Base-by-base conservation (phyloP, 37 sponge, comb jelly and placozoan genomes). In the Geodia barretti region DNA sequence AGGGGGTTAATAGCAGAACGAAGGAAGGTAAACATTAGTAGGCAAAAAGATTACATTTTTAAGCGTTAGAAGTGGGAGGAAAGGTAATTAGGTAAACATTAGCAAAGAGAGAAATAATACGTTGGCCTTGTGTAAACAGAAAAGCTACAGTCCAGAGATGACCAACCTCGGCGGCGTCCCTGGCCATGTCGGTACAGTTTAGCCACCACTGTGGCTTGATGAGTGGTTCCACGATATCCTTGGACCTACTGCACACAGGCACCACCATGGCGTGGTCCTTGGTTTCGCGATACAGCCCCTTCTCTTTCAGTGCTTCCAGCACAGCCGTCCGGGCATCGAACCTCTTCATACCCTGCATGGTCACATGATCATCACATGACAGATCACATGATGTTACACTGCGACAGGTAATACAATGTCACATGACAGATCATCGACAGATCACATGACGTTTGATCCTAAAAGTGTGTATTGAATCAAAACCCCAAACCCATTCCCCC, bases 191-290 rank as follows among this genome's bases (percentile, higher is more conserved):
- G 2, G 68, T 81, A 59, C 93, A 94, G 70, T 86, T 64, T 43
- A 97, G 84, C 34, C 78, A 98, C 99, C 99, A 98, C 91, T 98
- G 99, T 8, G 99, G 99, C 82, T 96, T 98, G 67, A 98, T 86
- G 31, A 98, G 81, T 25, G 99, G 99, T 75, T 98, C 99, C 61
- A 98, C 93, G 40, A 98, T 94, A 75, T 98, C 99, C 73, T 98
- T 98, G 39, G 95, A 94, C 11, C 99, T 76, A 76, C 92, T 92
- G 77, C 99, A 98, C 41, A 92, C 73, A 11, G 99, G 99, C 17
- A 98, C 95, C 0, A 93, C 92, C 99, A 98, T 98, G 0, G 83
- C 81, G 68, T 98, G 73, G 25, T 95, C 94, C 76, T 88, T 91
- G 17, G 88, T 93, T 34, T 88, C 94, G 23, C 83, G 62, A 75